Conservation (phyloP, 2,113 vertebrate genomes). For the Otolemur garnettii region DNA sequence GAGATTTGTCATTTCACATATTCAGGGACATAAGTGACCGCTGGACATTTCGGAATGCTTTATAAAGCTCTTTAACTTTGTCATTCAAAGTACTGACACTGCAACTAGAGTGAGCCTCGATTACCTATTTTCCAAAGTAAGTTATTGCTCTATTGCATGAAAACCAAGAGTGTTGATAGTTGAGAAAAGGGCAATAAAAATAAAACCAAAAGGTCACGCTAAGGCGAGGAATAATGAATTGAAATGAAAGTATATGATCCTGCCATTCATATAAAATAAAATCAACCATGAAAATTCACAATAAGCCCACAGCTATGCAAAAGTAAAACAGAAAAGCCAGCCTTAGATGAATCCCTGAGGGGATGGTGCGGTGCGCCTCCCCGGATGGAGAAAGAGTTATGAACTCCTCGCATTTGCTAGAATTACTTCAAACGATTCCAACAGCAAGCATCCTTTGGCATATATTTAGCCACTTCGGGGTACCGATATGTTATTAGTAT, state of each 20-base stretch:
- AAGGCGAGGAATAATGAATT: conserved; percentile 49
- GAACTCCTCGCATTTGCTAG: conserved; percentile 64
- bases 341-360: conserved; percentile 57
- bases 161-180: not conserved
- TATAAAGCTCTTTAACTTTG: not conserved
- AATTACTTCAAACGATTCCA: conserved; percentile 71
- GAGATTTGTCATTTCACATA: not conserved
- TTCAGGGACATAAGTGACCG: not conserved
- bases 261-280: conserved; percentile 72
- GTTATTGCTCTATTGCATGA: not conserved
- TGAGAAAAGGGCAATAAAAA: conserved; percentile 45
- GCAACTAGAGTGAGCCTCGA: not conserved
- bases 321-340: conserved; percentile 47
- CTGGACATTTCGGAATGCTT: not conserved
- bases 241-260: conserved; percentile 57
- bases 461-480: conserved; percentile 57
- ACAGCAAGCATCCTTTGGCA: conserved; percentile 18
- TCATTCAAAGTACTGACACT: not conserved
- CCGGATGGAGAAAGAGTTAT: conserved; percentile 49
- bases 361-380: not conserved
- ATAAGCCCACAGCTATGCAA: conserved; percentile 44
- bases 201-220: conserved; percentile 1
- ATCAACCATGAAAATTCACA: conserved; percentile 66
- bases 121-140: conserved; percentile 8
- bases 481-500: conserved; percentile 63